These are phyloP conservation scores for Maconellicoccus hirsutus DNA, from an alignment of 1,140 invertebrate genomes.

Conservation along the genomic window DNA sequence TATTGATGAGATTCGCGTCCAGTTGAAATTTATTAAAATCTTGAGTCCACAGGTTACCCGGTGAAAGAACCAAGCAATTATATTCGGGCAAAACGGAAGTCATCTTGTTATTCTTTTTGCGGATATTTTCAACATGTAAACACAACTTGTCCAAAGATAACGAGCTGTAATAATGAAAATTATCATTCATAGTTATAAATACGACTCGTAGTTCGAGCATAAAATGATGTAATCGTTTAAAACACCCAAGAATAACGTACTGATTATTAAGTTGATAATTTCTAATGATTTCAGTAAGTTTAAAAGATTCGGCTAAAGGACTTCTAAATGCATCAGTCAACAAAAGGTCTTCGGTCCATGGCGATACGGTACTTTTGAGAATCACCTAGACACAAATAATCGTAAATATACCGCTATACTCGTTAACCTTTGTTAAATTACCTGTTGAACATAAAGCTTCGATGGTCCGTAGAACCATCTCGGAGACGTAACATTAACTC, in stretches of 20 bases:
- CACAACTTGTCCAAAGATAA: slow-evolving; percentile 67
- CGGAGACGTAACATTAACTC: slow-evolving; percentile 25
- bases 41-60: slow-evolving; percentile 85
- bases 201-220: too few relatives aligned
- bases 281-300: slow-evolving; percentile 67
- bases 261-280: slow-evolving; percentile 67
- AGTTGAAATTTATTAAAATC: slow-evolving; percentile 61
- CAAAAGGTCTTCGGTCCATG: slow-evolving; percentile 68
- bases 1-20: slow-evolving; percentile 64
- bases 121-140: slow-evolving; percentile 71
- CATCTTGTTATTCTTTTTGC: slow-evolving; percentile 43
- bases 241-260: slow-evolving; percentile 39
- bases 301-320: slow-evolving; percentile 75
- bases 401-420: background rate
- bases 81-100: slow-evolving; percentile 68
- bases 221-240: too few relatives aligned
- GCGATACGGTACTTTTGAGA: slow-evolving; percentile 57
- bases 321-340: slow-evolving; percentile 79
- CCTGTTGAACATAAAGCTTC: slow-evolving; percentile 72
- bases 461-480: slow-evolving; percentile 40
- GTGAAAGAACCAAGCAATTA: slow-evolving; percentile 82
- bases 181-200: background rate
- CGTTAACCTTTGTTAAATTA: slow-evolving; percentile 33
- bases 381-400: slow-evolving; percentile 37
- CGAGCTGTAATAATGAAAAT: background rate